A percentile compares a stretch with the other conserved stretches of the same genome.
phyloP scores from a whole-genome alignment of 2,888 invertebrate species.

The Tineola bisselliella region DNA sequence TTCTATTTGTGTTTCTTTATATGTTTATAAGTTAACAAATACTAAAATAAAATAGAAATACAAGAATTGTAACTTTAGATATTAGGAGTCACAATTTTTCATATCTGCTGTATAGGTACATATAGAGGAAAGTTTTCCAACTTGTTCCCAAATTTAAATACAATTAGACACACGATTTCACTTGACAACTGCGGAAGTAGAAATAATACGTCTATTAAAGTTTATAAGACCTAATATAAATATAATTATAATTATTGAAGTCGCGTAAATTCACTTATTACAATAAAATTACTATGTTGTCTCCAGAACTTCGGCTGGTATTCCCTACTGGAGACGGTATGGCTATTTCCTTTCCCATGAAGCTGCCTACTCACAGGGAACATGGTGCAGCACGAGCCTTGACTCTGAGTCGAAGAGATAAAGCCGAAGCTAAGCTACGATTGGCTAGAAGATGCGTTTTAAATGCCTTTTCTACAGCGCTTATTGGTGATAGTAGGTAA shows the following conservation, averaged over 20 bases:
- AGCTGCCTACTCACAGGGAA: slow-evolving; percentile 50
- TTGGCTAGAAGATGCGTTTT: slow-evolving; percentile 48
- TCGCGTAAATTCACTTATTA: no score
- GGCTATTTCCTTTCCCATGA: slow-evolving; percentile 53
- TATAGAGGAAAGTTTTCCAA: no score
- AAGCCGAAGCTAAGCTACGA: slow-evolving; percentile 50
- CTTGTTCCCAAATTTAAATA: background rate
- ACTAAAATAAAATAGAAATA: no score
- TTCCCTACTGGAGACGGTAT: slow-evolving; percentile 58
- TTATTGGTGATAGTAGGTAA: slow-evolving; percentile 27
- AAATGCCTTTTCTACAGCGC: slow-evolving; percentile 40
- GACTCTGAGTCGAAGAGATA: slow-evolving; percentile 57
- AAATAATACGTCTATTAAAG: no score
- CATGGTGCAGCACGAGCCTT: slow-evolving; percentile 53
- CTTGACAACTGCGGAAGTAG: background rate
- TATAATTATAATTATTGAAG: no score
- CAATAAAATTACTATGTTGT: background rate
- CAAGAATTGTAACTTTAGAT: background rate
- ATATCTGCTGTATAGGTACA: background rate
- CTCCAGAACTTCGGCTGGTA: slow-evolving; percentile 57
- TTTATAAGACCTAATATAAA: no score
- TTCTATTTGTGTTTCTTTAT: no score
- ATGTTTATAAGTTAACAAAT: no score
- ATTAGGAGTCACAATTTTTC: background rate
- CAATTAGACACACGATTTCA: background rate